These are phyloP conservation scores for Mellilla xanthometata DNA, from an alignment of 2,888 invertebrate genomes.

Conservation along the genomic window DNA sequence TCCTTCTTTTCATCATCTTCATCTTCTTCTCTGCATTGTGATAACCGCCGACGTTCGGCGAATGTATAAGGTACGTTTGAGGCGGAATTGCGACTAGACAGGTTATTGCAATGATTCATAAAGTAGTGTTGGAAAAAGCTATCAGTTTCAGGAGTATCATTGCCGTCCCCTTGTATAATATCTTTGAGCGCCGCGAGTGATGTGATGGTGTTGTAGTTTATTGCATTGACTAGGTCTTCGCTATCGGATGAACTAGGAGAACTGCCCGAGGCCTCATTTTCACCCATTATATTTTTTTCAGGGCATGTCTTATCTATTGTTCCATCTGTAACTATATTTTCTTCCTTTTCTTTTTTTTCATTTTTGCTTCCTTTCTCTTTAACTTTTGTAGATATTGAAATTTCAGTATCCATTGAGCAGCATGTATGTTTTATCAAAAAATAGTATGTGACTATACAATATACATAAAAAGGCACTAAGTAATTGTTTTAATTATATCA, in stretches of 20 bases:
- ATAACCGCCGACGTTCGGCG: slow-evolving; percentile 85
- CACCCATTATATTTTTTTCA: slow-evolving; percentile 44
- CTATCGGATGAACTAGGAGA: slow-evolving; percentile 83
- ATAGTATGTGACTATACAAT: slow-evolving; percentile 41
- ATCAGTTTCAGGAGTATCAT: slow-evolving; percentile 81
- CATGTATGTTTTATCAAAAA: slow-evolving; percentile 50
- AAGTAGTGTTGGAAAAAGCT: slow-evolving; percentile 88
- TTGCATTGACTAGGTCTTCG: slow-evolving; percentile 85
- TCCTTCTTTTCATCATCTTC: slow-evolving; percentile 86
- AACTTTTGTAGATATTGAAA: slow-evolving; percentile 46
- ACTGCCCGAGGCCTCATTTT: slow-evolving; percentile 42
- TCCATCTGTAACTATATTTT: slow-evolving; percentile 36
- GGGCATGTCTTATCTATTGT: slow-evolving; percentile 44
- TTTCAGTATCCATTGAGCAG: slow-evolving; percentile 72
- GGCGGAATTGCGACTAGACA: slow-evolving; percentile 83
- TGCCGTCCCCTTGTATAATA: slow-evolving; percentile 83
- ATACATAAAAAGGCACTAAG: slow-evolving; percentile 44
- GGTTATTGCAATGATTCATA: slow-evolving; percentile 87
- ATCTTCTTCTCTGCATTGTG: slow-evolving; percentile 93
- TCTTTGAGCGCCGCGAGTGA: slow-evolving; percentile 87
- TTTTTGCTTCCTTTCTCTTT: slow-evolving; percentile 61
- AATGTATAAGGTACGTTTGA: slow-evolving; percentile 73
- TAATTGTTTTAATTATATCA: slow-evolving; percentile 43
- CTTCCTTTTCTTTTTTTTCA: slow-evolving; percentile 70
- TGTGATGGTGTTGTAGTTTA: slow-evolving; percentile 87